Evolutionary conservation across 1,140 invertebrate genomes (phyloP), one percentile per base, ranked within the genome.

Genomic region (Drosophila fuyamai): DNA sequence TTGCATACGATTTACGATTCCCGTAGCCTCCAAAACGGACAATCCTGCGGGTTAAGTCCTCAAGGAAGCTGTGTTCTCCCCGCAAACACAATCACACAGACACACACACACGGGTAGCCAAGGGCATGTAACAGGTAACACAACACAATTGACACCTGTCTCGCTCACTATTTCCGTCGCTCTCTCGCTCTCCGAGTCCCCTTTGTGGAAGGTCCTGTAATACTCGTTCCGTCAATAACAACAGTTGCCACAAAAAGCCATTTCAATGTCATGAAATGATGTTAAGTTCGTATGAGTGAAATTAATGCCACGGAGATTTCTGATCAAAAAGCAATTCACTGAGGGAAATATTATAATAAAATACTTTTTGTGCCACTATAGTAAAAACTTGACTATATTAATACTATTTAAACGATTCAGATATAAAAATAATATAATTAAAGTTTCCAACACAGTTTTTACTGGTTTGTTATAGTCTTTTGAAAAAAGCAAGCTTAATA

Each of bases 211-310:
- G 32, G 71, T 68, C 44, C 65, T 71, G 67, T 48, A 47, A 32
- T 56, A 61, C 70, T 57, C 44, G 65, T 55, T 40, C 74, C 58
- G 67, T 55, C 61, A 81, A 62, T 73, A 74, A 72, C 65, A 86
- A 79, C 83, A 82, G 65, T 71, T 71, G 29, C 67, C 46, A 65
- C 73, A 57, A 76, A 75, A 66, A 82, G 61, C 70, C 44, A 70
- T 88, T 85, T 88, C 76, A 86, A 88, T 82, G 83, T 56, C 82
- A 88, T 82, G 58, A 88, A 76, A 82, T 53, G 63, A 79, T 79
- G 83, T 79, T 82, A 65, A 76, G 70, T 79, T 79, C 55, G 65
- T 35, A 82, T 88, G 79, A 58, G 61, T 36, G 47, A 48, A 56
- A 40, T 14, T 57, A 57, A 47, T 44, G 18, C 48, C 32, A 48